Evolutionary conservation across 2,113 vertebrate genomes (phyloP).

Genomic region (Xenopus tropicalis): DNA sequence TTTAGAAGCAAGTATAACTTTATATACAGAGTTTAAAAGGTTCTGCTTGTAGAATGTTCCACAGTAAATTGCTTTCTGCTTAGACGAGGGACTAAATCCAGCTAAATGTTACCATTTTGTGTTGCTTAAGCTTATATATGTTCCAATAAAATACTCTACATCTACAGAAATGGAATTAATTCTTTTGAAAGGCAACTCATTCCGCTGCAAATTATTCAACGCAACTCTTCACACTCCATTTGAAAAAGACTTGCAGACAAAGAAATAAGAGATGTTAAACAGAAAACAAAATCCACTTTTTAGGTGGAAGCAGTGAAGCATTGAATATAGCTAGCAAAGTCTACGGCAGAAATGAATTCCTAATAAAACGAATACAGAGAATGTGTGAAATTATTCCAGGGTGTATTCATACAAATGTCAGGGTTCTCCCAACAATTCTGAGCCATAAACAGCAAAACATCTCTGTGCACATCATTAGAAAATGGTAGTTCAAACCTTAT

Average conservation of each 20-base stretch:
- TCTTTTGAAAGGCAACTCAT: neutral
- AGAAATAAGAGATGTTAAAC: constrained; percentile 1
- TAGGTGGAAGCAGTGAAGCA: neutral
- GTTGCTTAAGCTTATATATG: neutral
- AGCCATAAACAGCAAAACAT: neutral
- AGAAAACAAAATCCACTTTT: constrained; percentile 1
- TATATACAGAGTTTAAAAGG: no score
- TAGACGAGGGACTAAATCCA: neutral
- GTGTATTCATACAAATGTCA: neutral
- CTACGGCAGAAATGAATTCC: neutral
- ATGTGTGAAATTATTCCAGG: neutral
- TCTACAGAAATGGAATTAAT: neutral
- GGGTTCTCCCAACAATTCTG: neutral
- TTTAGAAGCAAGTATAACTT: no score
- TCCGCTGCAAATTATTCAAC: neutral
- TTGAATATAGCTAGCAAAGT: neutral
- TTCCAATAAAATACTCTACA: neutral
- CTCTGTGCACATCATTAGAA: neutral
- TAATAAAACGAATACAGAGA: neutral
- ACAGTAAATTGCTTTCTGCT: neutral
- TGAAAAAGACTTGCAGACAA: neutral
- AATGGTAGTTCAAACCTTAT: constrained; percentile 71
- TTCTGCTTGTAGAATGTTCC: no score
- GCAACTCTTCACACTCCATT: neutral
- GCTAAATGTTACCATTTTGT: neutral